These are phyloP conservation scores for Philaethria dido DNA, from an alignment of 2,888 invertebrate species.

Conservation along the genomic window DNA sequence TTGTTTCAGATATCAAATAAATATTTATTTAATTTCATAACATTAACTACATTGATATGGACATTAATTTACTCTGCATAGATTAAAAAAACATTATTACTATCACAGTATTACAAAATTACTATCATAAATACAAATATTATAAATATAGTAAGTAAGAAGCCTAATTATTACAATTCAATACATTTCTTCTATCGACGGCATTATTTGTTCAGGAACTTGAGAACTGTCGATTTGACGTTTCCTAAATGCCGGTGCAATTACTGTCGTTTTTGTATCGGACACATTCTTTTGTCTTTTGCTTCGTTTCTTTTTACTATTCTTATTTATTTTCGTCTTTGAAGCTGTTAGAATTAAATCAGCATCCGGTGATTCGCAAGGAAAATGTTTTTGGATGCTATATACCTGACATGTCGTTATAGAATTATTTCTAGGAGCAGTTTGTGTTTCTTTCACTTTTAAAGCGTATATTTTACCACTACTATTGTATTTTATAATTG, in stretches of 20 bases:
- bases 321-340: constrained; percentile 56
- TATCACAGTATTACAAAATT: constrained; percentile 1
- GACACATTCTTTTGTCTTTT: constrained; percentile 45
- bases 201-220: constrained; percentile 61
- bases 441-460: constrained; percentile 60
- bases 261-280: constrained; percentile 42
- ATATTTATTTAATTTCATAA: background rate
- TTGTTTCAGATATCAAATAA: background rate
- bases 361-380: constrained; percentile 60
- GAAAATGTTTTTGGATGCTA: constrained; percentile 58
- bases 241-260: constrained; percentile 53
- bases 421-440: constrained; percentile 41
- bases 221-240: constrained; percentile 59
- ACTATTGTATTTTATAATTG: constrained; percentile 62
- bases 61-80: background rate
- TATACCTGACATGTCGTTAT: constrained; percentile 59
- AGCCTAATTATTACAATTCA: constrained; percentile 19
- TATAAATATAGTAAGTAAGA: background rate
- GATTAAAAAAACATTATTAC: background rate
- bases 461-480: constrained; percentile 62
- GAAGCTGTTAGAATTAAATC: constrained; percentile 52
- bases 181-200: constrained; percentile 61
- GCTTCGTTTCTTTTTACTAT: constrained; percentile 50
- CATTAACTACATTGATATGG: background rate
- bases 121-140: background rate